Base-by-base conservation (phyloP, 2,113 vertebrate species). In the Amphilophus citrinellus region DNA sequence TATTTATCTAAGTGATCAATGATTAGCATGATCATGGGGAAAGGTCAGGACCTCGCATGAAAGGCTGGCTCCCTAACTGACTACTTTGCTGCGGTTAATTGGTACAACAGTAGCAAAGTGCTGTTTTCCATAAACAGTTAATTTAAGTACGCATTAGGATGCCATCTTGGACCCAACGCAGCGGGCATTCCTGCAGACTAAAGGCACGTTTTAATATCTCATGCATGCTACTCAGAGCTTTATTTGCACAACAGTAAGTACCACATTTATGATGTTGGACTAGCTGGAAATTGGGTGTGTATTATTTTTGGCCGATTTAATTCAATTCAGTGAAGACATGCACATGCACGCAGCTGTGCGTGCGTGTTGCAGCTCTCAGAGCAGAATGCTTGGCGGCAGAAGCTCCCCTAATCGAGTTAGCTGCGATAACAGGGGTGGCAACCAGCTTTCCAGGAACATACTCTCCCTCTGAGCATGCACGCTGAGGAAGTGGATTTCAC, bases 391-490 rank as follows among this genome's bases (percentile, higher is more conserved):
- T 18, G 71, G 81, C 61, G 39, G 91, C 61, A 83, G 83, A 82
- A 86, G 87, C 83, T 85, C 27, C 80, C n/a, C 87, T 95, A 93
- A 95, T 93, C 78, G 9, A 93, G 90, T 93, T 94, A 93, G 84
- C 89, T 83, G 71, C 80, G 56, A 93, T 86, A 92, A 93, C 88
- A 87, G 84, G 84, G 89, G 87, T 57, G 87, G 90, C 87, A 91
- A 91, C 91, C 79, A 87, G 91, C 87, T 92, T 89, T 94, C 92
- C 94, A 93, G 89, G 91, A 94, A 93, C 92, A 94, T 32, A 82
- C 80, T 89, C 77, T 78, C 65, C 65, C 82, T 53, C 84, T 57
- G 91, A 83, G 79, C 89, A 20, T 79, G 61, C 84, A 60, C 56
- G 84, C 59, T 35, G 60, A 77, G 88, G 76, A 37, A 90, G 86